Conservation (phyloP, 2,888 invertebrate genomes). For the Drosophila prostipennis region DNA sequence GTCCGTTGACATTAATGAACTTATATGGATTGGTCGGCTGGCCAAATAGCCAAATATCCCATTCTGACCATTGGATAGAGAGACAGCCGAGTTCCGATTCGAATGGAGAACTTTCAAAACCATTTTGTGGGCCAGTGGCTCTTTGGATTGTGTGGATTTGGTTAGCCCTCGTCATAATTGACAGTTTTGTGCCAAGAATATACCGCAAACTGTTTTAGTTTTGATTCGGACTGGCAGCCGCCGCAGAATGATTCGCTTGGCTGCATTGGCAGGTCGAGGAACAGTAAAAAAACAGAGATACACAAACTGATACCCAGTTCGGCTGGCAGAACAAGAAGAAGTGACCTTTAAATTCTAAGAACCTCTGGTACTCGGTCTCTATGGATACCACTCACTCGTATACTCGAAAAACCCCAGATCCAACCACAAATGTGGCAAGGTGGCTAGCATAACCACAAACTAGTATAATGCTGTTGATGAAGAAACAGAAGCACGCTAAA, state of each 20-base stretch:
- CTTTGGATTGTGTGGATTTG: slow-evolving; percentile 17
- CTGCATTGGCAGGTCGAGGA: slow-evolving; percentile 57
- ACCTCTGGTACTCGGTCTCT: slow-evolving; percentile 4
- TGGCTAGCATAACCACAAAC: slow-evolving; percentile 67
- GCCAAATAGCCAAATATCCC: slow-evolving; percentile 31
- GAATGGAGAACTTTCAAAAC: slow-evolving; percentile 33
- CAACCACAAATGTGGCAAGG: slow-evolving; percentile 64
- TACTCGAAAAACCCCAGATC: neutral
- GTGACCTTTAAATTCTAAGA: slow-evolving; percentile 70
- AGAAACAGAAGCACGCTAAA: slow-evolving; percentile 48
- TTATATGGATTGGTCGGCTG: slow-evolving; percentile 71
- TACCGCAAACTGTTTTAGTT: slow-evolving; percentile 76
- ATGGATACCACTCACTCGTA: neutral
- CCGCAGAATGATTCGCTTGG: slow-evolving; percentile 61
- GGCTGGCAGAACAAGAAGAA: slow-evolving; percentile 30
- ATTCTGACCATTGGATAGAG: neutral
- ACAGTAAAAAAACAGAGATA: slow-evolving; percentile 44
- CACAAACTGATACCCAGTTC: slow-evolving; percentile 38
- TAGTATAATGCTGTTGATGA: slow-evolving; percentile 41
- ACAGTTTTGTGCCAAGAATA: slow-evolving; percentile 78
- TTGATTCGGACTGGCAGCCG: slow-evolving; percentile 51
- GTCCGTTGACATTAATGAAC: slow-evolving; percentile 77
- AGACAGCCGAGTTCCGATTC: slow-evolving; percentile 11
- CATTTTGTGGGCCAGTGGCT: slow-evolving; percentile 26
- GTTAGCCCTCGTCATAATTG: slow-evolving; percentile 65